Evolutionary conservation across 2,113 vertebrate genomes (phyloP).

Genomic region (Penelope pileata): DNA sequence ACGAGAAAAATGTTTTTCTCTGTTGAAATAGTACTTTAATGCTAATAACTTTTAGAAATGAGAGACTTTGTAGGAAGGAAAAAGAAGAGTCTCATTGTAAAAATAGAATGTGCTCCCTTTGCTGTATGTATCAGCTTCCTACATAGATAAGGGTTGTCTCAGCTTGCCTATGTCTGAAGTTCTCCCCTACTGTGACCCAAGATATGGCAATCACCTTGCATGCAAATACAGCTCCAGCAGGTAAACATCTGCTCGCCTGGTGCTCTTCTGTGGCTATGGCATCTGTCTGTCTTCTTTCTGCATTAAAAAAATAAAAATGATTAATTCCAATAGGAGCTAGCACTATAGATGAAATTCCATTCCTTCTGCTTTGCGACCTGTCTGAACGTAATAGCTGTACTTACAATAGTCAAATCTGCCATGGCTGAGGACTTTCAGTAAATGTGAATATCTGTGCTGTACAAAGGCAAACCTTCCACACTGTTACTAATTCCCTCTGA

Average conservation of each 20-base stretch:
- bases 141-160: not conserved
- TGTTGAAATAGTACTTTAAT: not conserved
- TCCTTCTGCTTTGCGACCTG: not conserved
- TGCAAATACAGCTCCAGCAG: not conserved
- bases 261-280: not conserved
- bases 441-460: not conserved
- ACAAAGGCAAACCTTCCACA: not conserved
- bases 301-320: not conserved
- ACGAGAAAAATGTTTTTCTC: not conserved
- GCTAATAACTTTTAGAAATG: not conserved
- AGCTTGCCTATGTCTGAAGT: not conserved
- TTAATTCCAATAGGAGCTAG: not conserved
- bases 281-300: not conserved
- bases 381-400: not conserved
- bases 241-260: not conserved
- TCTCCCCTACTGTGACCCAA: not conserved
- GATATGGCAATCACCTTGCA: not conserved
- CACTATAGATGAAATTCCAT: fast-evolving
- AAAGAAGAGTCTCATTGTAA: not conserved
- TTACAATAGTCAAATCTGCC: fast-evolving
- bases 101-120: not conserved
- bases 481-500: not conserved
- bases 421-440: not conserved
- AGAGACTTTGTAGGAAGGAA: not conserved
- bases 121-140: not conserved